phyloP scores from a whole-genome alignment of 2,113 vertebrate genomes.

The Leptodactylus fuscus region DNA sequence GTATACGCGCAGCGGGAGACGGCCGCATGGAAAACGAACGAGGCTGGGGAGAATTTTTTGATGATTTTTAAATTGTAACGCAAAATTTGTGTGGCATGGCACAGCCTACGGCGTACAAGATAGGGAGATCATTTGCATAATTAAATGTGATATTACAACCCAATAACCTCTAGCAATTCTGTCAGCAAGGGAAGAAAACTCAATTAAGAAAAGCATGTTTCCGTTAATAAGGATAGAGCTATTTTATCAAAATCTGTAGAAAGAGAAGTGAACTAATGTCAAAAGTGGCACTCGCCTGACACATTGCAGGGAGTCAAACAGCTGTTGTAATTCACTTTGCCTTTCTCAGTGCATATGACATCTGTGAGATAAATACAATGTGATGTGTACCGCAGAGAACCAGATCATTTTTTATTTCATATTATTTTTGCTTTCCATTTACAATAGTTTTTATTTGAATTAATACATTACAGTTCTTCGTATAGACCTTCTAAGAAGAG shows the following conservation, averaged over 20 bases:
- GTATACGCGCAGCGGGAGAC: slow-evolving; percentile 38
- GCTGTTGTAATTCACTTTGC: neutral
- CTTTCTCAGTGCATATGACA: neutral
- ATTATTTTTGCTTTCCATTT: neutral
- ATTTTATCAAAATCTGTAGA: slow-evolving; percentile 48
- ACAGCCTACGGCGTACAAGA: slow-evolving; percentile 53
- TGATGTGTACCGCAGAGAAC: neutral
- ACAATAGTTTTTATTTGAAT: neutral
- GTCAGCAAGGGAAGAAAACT: slow-evolving; percentile 60
- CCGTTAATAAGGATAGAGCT: slow-evolving; percentile 55
- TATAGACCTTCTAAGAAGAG: neutral
- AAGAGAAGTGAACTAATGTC: slow-evolving; percentile 28
- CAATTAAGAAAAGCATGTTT: slow-evolving; percentile 61
- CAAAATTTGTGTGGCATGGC: slow-evolving; percentile 55
- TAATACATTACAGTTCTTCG: neutral
- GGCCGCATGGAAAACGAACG: slow-evolving; percentile 49
- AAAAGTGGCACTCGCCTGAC: neutral
- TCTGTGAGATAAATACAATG: neutral
- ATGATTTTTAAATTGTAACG: slow-evolving; percentile 37
- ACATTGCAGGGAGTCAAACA: neutral
- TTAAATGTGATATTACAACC: slow-evolving; percentile 59
- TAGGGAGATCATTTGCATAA: slow-evolving; percentile 58
- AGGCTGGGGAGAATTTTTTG: slow-evolving; percentile 60
- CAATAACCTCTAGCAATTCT: slow-evolving; percentile 54
- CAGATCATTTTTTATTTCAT: neutral